phyloP scores from a whole-genome alignment of 2,113 vertebrate genomes.

The Protobothrops mucrosquamatus region DNA sequence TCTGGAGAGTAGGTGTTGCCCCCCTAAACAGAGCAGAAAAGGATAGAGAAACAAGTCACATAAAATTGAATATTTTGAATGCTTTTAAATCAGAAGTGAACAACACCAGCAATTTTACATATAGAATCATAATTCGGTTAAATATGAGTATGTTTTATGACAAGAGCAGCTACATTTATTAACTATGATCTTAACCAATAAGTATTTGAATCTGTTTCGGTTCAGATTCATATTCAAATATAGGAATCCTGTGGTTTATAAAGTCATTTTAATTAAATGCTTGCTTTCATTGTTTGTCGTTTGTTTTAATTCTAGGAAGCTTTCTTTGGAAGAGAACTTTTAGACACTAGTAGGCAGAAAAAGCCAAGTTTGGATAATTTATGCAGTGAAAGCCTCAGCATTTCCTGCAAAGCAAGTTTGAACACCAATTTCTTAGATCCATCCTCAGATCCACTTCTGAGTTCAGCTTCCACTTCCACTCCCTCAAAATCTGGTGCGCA shows the following conservation, averaged over 20 bases:
- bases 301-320: conserved; percentile 79
- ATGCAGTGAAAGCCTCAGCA: conserved; percentile 79
- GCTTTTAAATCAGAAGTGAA: background rate
- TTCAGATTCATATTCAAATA: background rate
- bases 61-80: background rate
- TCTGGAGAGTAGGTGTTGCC: background rate
- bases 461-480: conserved; percentile 71
- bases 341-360: conserved; percentile 83
- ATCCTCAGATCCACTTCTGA: conserved; percentile 78
- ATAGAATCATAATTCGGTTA: background rate
- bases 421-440: conserved; percentile 73
- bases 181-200: background rate
- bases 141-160: background rate
- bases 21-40: background rate
- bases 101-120: background rate
- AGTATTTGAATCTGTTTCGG: background rate
- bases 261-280: background rate
- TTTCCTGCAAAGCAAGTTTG: conserved; percentile 69
- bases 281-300: background rate
- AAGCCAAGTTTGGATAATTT: conserved; percentile 74
- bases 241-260: background rate
- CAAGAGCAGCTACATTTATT: background rate
- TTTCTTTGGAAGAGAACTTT: conserved; percentile 92
- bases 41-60: background rate
- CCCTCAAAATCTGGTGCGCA: conserved; percentile 76